Conservation (phyloP, 2,888 invertebrate genomes). For the Cataglyphis albicans region DNA sequence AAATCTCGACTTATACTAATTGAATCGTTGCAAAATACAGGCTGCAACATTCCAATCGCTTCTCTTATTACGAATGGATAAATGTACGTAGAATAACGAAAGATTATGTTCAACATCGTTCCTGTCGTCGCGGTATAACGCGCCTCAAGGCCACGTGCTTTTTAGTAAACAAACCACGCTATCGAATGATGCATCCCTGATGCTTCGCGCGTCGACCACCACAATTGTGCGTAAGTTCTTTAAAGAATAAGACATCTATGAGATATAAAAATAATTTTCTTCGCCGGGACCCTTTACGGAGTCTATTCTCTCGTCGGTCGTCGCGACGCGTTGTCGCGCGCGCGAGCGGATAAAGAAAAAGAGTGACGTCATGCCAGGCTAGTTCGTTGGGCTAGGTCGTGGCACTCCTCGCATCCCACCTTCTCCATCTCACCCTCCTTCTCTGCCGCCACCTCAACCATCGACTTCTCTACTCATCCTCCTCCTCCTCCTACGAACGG, state of each 20-base stretch:
- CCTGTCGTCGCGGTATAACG: not conserved
- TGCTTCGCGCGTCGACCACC: not conserved
- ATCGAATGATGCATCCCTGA: not conserved
- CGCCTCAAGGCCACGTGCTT: slow-evolving; percentile 38
- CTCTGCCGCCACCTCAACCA: slow-evolving; percentile 56
- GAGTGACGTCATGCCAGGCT: slow-evolving; percentile 79
- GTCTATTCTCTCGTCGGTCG: slow-evolving; percentile 1
- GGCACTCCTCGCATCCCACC: slow-evolving; percentile 71
- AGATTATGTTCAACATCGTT: not conserved
- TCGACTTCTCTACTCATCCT: slow-evolving; percentile 61
- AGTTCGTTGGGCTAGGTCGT: slow-evolving; percentile 84
- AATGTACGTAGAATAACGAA: not conserved
- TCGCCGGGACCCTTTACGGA: slow-evolving; percentile 27
- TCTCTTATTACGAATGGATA: not conserved
- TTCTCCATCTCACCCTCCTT: slow-evolving; percentile 58
- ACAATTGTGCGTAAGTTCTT: not conserved
- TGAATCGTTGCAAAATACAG: not conserved
- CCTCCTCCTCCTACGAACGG: slow-evolving; percentile 49
- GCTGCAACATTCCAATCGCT: not conserved
- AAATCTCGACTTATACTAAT: not conserved
- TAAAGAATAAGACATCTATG: not conserved
- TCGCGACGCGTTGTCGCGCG: slow-evolving; percentile 41
- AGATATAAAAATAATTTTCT: not conserved
- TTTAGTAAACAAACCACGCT: slow-evolving; percentile 2
- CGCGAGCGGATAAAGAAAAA: slow-evolving; percentile 70